A percentile compares a stretch with the other conserved stretches of the same genome.
Evolutionary conservation across 2,797 vertebrate genomes (phyloP).

Genomic region (Rhabdophis nuchalis): DNA sequence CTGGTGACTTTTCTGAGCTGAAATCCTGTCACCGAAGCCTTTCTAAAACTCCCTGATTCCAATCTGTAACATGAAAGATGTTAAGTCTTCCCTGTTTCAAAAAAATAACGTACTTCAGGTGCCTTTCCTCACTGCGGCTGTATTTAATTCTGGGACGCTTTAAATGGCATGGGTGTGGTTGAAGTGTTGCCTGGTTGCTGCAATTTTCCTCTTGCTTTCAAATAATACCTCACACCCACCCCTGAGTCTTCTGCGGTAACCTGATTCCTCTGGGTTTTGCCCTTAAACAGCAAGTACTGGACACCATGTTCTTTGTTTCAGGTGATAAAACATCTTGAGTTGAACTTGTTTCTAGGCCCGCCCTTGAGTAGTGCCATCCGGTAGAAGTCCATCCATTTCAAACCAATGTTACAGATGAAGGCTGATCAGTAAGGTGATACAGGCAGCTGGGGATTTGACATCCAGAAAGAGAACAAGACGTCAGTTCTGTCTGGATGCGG

Average conservation of each 20-base stretch:
- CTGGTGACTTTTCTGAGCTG: neutral
- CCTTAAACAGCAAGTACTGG: neutral
- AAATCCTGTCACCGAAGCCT: neutral
- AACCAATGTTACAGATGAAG: neutral
- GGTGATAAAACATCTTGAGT: neutral
- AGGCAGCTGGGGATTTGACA: neutral
- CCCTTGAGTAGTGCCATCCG: neutral
- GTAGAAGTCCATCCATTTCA: neutral
- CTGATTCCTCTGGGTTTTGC: neutral
- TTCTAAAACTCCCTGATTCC: neutral
- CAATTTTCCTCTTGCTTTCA: neutral
- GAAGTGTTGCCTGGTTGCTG: neutral
- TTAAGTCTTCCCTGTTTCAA: neutral
- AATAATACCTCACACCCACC: neutral
- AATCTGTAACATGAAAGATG: neutral
- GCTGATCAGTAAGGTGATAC: neutral
- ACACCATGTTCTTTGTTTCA: neutral
- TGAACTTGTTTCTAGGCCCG: neutral
- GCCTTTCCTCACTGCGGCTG: neutral
- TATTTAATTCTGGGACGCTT: neutral
- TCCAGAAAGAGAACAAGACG: neutral
- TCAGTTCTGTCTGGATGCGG: neutral
- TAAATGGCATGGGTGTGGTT: neutral
- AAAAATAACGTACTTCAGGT: neutral
- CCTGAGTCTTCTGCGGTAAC: neutral